Conservation (phyloP, 1,140 invertebrate species). For the Atta cephalotes region DNA sequence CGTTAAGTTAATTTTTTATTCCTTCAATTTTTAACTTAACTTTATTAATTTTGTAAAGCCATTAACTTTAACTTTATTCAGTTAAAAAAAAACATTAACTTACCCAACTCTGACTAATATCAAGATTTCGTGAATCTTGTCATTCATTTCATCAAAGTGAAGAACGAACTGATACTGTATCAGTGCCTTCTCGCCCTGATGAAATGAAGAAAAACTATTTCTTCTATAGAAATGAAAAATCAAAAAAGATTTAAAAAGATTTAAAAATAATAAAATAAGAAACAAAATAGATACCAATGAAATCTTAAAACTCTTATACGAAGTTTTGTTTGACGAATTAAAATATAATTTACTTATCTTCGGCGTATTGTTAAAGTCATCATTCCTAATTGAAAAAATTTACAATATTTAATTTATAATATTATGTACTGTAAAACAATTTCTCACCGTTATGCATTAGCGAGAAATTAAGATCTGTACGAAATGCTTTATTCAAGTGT, state of each 20-base stretch:
- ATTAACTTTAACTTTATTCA: too few relatives aligned
- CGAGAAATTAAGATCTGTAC: not conserved
- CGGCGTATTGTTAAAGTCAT: not conserved
- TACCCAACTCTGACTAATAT: too few relatives aligned
- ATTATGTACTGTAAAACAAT: not conserved
- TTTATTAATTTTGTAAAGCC: too few relatives aligned
- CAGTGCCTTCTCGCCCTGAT: too few relatives aligned
- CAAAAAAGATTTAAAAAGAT: not conserved
- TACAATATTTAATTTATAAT: conserved; percentile 1
- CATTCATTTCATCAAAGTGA: too few relatives aligned
- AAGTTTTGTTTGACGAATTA: not conserved
- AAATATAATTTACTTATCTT: not conserved
- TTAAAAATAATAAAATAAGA: not conserved
- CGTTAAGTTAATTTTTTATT: too few relatives aligned
- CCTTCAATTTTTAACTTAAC: too few relatives aligned
- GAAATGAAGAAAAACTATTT: too few relatives aligned
- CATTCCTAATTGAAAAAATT: not conserved
- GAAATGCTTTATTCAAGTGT: conserved; percentile 28
- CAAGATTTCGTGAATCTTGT: too few relatives aligned
- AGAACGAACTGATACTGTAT: too few relatives aligned
- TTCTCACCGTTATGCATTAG: not conserved
- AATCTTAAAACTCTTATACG: not conserved
- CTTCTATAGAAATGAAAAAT: not conserved
- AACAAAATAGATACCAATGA: not conserved
- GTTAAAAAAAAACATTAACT: too few relatives aligned